phyloP scores from a whole-genome alignment of 2,888 invertebrate genomes.

The Conus canariensis region DNA sequence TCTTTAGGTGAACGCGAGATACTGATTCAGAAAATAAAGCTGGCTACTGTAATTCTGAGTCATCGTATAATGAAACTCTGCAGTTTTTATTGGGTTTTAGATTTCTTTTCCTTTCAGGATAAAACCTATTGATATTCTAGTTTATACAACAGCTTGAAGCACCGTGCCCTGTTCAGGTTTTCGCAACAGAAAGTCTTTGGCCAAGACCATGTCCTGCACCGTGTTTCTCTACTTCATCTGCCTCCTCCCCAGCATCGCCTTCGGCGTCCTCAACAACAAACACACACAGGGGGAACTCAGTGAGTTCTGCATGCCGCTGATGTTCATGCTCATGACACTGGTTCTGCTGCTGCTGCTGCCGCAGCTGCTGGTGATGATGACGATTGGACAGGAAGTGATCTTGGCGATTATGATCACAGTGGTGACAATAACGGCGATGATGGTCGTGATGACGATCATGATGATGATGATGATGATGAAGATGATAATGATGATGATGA shows the following conservation, averaged over 20 bases:
- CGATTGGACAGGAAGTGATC: not conserved
- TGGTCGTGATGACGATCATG: not conserved
- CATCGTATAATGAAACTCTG: no score
- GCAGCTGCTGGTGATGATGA: constrained; percentile 69
- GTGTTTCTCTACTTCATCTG: constrained; percentile 83
- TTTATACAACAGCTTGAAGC: no score
- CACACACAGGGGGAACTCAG: constrained; percentile 41
- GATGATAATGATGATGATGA: constrained; percentile 1
- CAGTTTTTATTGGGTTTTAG: no score
- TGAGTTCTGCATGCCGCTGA: not conserved
- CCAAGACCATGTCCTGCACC: constrained; percentile 82
- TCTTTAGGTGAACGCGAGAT: no score
- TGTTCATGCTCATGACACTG: not conserved
- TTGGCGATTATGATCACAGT: not conserved
- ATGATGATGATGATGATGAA: constrained; percentile 11
- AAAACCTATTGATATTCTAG: no score
- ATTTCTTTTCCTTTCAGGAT: no score
- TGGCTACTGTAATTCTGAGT: no score
- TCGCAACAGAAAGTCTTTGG: constrained; percentile 80
- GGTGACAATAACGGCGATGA: not conserved
- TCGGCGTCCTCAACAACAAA: constrained; percentile 79
- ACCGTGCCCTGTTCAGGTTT: constrained; percentile 75
- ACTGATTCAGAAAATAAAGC: no score
- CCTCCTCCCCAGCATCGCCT: constrained; percentile 81
- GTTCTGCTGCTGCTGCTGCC: not conserved